Conservation (phyloP, 2,888 invertebrate genomes). For the Laothoe populi region DNA sequence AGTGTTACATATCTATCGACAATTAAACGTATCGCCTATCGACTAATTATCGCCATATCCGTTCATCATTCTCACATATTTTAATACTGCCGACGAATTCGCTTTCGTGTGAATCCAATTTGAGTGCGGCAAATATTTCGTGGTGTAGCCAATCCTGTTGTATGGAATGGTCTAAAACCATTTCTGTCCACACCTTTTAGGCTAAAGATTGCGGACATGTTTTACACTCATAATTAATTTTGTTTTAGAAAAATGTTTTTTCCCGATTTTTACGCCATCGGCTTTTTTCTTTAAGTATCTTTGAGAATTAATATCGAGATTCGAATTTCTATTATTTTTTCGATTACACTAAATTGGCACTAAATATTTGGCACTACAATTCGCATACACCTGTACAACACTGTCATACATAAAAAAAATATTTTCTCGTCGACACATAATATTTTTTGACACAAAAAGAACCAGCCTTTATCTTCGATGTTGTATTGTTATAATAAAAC, state of each 20-base stretch:
- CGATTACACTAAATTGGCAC: constrained; percentile 24
- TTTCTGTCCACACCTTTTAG: too few relatives aligned
- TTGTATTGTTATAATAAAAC: constrained; percentile 43
- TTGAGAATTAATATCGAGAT: not conserved
- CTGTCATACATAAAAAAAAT: constrained; percentile 9
- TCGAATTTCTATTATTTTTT: not conserved
- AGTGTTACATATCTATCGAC: constrained; percentile 47
- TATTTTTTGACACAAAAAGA: constrained; percentile 48
- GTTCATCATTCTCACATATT: constrained; percentile 58
- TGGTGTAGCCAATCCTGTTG: constrained; percentile 40
- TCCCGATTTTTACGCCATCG: not conserved
- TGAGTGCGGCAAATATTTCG: constrained; percentile 50
- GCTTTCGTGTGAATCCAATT: constrained; percentile 46
- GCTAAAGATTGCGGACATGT: not conserved
- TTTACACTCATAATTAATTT: not conserved
- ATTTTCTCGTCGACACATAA: constrained; percentile 44
- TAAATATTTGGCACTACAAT: constrained; percentile 16
- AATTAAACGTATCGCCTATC: constrained; percentile 39
- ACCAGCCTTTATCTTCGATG: constrained; percentile 47
- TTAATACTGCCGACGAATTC: constrained; percentile 78
- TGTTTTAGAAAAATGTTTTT: not conserved
- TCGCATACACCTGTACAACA: constrained; percentile 9
- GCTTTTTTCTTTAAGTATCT: not conserved
- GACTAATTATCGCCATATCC: constrained; percentile 50
- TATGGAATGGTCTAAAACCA: not conserved